Evolutionary conservation across 2,888 invertebrate species (phyloP).

Genomic region (Poecilobothrus nobilitatus): DNA sequence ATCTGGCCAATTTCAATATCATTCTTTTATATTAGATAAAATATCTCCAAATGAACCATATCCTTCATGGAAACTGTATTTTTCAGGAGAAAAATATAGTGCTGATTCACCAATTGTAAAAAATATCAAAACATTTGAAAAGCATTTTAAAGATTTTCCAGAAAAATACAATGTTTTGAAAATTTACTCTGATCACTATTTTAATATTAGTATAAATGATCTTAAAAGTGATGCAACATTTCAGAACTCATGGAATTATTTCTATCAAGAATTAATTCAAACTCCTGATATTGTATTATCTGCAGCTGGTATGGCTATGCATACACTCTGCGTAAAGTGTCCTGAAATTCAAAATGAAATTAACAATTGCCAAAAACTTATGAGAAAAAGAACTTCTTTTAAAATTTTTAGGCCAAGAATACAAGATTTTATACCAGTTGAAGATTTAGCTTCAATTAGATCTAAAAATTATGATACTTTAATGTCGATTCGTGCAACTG

Average conservation of each 20-base stretch:
- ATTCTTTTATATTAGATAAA: background rate
- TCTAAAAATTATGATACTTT: background rate
- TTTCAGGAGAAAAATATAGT: slow-evolving; percentile 54
- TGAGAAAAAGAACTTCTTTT: slow-evolving; percentile 44
- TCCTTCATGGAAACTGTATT: slow-evolving; percentile 70
- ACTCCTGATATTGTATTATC: slow-evolving; percentile 60
- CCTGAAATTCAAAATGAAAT: background rate
- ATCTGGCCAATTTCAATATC: background rate
- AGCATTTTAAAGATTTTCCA: slow-evolving; percentile 44
- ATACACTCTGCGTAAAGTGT: slow-evolving; percentile 50
- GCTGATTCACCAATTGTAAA: slow-evolving; percentile 45
- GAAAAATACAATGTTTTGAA: slow-evolving; percentile 27
- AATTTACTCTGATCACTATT: slow-evolving; percentile 28
- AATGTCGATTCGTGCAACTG: background rate
- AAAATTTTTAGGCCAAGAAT: slow-evolving; percentile 30
- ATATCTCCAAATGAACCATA: slow-evolving; percentile 35
- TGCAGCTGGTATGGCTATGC: slow-evolving; percentile 68
- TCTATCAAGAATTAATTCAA: slow-evolving; percentile 56
- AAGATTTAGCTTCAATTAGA: slow-evolving; percentile 38
- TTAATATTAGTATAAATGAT: slow-evolving; percentile 48
- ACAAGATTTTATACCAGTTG: slow-evolving; percentile 54
- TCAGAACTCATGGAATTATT: slow-evolving; percentile 52
- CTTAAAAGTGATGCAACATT: slow-evolving; percentile 53
- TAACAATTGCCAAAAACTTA: slow-evolving; percentile 38
- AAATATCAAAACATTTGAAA: slow-evolving; percentile 49